A percentile compares a stretch with the other conserved stretches of the same genome.
These are phyloP conservation scores for Neuroterus valhalla DNA, from an alignment of 1,140 invertebrate genomes.

Conservation along the genomic window DNA sequence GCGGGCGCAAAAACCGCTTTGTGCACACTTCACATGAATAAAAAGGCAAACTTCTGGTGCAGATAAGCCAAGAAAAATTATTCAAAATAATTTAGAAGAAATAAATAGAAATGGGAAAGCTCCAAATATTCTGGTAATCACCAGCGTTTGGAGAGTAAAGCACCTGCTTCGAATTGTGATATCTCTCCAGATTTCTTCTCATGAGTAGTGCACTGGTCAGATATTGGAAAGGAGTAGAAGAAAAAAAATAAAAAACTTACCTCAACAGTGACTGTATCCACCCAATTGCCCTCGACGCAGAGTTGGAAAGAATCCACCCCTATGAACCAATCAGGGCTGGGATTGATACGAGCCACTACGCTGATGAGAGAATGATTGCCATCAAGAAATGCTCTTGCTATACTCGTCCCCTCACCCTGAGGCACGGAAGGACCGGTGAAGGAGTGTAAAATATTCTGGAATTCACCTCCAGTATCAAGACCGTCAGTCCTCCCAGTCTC, in stretches of 20 bases:
- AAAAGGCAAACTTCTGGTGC: too few species aligned
- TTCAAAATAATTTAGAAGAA: too few species aligned
- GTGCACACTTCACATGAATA: too few species aligned
- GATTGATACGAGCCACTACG: conserved; percentile 89
- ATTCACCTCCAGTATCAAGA: conserved; percentile 79
- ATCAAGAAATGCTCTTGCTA: conserved; percentile 91
- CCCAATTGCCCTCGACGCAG: conserved; percentile 96
- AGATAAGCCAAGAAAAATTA: too few species aligned
- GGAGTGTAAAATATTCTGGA: conserved; percentile 79
- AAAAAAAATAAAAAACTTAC: conserved; percentile 71
- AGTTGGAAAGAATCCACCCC: conserved; percentile 95
- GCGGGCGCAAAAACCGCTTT: too few species aligned
- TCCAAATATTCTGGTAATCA: conserved; percentile 21
- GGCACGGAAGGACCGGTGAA: conserved; percentile 87
- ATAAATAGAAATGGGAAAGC: not conserved
- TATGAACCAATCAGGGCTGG: conserved; percentile 98
- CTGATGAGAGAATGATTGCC: conserved; percentile 93
- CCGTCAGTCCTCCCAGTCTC: conserved; percentile 85
- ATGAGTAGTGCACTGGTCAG: too few species aligned
- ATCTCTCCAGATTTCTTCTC: not conserved
- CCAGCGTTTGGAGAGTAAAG: not conserved
- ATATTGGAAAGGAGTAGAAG: not conserved
- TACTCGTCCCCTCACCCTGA: conserved; percentile 85
- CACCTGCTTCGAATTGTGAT: conserved; percentile 9
- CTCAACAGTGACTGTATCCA: conserved; percentile 93